phyloP scores from a whole-genome alignment of 2,888 invertebrate genomes.

The Hartigia nigra region DNA sequence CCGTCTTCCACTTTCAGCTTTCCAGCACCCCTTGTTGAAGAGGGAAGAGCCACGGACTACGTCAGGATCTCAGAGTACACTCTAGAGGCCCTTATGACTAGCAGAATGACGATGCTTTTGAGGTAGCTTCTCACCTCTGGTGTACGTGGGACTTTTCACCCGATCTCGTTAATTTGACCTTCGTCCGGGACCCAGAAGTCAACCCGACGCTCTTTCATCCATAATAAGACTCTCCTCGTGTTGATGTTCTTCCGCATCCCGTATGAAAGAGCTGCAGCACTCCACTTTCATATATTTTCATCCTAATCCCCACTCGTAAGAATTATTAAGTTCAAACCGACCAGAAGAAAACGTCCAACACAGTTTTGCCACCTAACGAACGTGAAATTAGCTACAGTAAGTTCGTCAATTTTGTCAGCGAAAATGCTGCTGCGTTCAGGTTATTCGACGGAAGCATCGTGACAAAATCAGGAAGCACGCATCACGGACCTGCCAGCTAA shows the following conservation, averaged over 20 bases:
- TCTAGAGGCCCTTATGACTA: background rate
- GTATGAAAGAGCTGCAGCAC: background rate
- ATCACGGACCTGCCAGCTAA: background rate
- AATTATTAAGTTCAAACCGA: background rate
- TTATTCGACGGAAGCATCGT: background rate
- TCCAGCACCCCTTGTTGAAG: background rate
- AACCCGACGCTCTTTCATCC: background rate
- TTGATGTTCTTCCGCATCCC: background rate
- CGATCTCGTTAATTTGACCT: background rate
- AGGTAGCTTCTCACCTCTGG: background rate
- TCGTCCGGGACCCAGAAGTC: background rate
- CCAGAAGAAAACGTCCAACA: background rate
- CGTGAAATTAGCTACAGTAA: background rate
- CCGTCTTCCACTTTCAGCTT: conserved; percentile 20
- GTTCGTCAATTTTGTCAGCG: background rate
- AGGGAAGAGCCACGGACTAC: background rate
- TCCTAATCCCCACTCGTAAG: background rate
- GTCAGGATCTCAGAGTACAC: background rate
- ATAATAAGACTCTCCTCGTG: background rate
- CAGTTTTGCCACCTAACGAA: background rate
- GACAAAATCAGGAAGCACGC: background rate
- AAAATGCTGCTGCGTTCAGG: background rate
- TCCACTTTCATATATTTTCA: too few relatives aligned
- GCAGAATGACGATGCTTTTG: background rate
- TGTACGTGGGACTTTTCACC: background rate